phyloP scores from a whole-genome alignment of 35 echinoderm and acorn worm species.

The Stichopus chloronotus region DNA sequence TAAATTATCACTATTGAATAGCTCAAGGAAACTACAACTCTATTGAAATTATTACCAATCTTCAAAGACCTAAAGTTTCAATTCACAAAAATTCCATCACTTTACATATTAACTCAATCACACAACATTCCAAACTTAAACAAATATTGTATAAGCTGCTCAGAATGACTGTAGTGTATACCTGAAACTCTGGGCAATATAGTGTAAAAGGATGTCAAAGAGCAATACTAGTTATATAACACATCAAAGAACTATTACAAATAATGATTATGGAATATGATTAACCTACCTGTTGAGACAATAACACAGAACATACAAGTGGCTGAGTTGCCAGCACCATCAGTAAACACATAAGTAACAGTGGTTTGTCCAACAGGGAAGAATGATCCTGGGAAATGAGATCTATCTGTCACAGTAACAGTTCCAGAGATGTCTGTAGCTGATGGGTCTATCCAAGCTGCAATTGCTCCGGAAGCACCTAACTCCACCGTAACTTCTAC shows the following conservation, averaged over 20 bases:
- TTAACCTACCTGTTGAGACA: constrained; percentile 21
- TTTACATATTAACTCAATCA: too few species aligned
- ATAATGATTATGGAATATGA: background rate
- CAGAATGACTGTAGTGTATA: too few species aligned
- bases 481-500: background rate
- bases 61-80: too few species aligned
- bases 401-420: background rate
- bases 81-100: too few species aligned
- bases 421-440: constrained; percentile 52
- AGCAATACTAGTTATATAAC: too few species aligned
- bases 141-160: too few species aligned
- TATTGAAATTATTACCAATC: too few species aligned
- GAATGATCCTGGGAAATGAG: background rate
- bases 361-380: constrained; percentile 42
- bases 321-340: constrained; percentile 37
- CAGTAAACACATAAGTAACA: constrained; percentile 41
- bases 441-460: constrained; percentile 33
- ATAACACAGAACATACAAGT: constrained; percentile 39
- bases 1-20: too few species aligned
- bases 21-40: too few species aligned
- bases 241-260: background rate
- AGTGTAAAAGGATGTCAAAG: too few species aligned
- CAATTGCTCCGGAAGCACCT: background rate
- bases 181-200: too few species aligned
- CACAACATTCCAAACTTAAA: too few species aligned